These are phyloP conservation scores for Drosophila paracracens DNA, from an alignment of 2,888 invertebrate species.

Conservation along the genomic window DNA sequence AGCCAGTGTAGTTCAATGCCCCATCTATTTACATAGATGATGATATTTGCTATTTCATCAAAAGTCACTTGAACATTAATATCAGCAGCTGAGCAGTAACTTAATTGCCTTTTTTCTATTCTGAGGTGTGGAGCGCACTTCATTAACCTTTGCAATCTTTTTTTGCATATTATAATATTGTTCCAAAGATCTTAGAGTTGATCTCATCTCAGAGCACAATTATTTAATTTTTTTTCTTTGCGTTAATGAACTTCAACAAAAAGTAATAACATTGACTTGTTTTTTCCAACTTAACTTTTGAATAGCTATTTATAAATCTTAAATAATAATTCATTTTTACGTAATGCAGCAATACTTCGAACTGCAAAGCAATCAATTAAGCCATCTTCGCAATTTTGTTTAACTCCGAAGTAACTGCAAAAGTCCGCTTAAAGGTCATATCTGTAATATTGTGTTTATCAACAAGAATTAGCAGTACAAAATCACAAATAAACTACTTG, in stretches of 20 bases:
- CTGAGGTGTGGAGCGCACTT: constrained; percentile 14
- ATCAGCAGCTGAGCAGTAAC: not conserved
- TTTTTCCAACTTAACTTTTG: not conserved
- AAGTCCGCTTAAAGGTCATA: constrained; percentile 42
- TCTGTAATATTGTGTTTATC: constrained; percentile 27
- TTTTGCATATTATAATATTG: constrained; percentile 12
- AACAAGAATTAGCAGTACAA: constrained; percentile 32
- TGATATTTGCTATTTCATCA: not conserved
- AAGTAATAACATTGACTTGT: not conserved
- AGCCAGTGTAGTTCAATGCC: constrained; percentile 36
- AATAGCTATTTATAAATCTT: not conserved
- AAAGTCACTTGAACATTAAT: constrained; percentile 15
- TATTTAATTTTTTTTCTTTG: not conserved
- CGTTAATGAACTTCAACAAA: constrained; percentile 17
- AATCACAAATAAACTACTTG: constrained; percentile 29
- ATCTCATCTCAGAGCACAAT: constrained; percentile 13
- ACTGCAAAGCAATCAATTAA: not conserved
- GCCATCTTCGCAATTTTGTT: not conserved
- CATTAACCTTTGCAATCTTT: constrained; percentile 49
- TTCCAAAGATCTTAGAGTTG: constrained; percentile 8
- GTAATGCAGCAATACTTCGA: not conserved
- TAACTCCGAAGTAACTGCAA: constrained; percentile 14
- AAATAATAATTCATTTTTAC: not conserved
- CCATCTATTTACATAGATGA: not conserved
- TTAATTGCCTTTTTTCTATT: not conserved